Evolutionary conservation across 2,113 vertebrate species (phyloP), one percentile per base, ranked within the genome.

Genomic region (Eulemur macaco): DNA sequence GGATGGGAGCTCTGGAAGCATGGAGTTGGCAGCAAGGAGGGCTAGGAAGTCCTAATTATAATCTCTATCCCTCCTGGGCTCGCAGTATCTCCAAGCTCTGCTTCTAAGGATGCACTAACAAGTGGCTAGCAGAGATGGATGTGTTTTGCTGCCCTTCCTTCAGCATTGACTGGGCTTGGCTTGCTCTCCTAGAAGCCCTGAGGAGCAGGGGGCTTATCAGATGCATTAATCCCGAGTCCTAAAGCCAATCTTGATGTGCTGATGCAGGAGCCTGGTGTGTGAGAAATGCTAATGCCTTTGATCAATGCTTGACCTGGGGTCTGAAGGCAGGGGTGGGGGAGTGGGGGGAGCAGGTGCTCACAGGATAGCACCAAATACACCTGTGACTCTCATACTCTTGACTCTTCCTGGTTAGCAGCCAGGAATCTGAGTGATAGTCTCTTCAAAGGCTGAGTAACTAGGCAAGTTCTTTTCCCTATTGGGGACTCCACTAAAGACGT

Each of bases 161-260:
- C 85, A 17, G 0, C 45, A 82, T 47, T 47, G 85, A 94, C 93
- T 58, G 56, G 77, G 25, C 12, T 64, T 71, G 74, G 92, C 56
- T 85, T 60, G 29, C 20, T 29, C 60, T 52, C 50, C 47, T 17
- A 56, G 47, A 66, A 39, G 39, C 47, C 27, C 68, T 0, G 23
- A 60, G 58, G 87, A 92, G 76, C 66, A 27, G n/a, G 45, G 69
- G 83, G 45, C 95, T 94, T 95, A 89, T 89, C 94, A 85, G 60
- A 71, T 52, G 47, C 58, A 13, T 90, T 88, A 54, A 47, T 89
- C 87, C 92, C 5, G n/a, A 76, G 87, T 71, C 76, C 17, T 81
- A 87, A 94, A 82, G 76, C 84, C 42, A n/a, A 5, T 52, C 77
- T 56, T 37, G 60, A 80, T 54, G 56, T 58, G 20, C 17, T 34